Percentiles rank a stretch among this genome's conserved stretches.
phyloP scores from a whole-genome alignment of 2,113 vertebrate species.

The Otus sunia region DNA sequence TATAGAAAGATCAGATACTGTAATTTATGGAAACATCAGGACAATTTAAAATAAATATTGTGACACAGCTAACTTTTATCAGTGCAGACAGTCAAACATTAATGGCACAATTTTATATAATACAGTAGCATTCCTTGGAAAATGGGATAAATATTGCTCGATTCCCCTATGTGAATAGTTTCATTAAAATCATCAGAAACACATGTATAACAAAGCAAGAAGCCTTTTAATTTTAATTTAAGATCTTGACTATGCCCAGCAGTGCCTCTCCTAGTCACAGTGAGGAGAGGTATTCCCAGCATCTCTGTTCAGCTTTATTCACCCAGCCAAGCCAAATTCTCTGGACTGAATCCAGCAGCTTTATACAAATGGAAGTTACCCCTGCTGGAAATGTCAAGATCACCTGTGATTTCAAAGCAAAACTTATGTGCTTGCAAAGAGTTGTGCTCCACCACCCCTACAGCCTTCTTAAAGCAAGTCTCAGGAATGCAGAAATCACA shows the following conservation, averaged over 20 bases:
- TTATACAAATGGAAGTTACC: not conserved
- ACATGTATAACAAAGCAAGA: not conserved
- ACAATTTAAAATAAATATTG: not conserved
- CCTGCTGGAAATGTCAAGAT: slow-evolving; percentile 7
- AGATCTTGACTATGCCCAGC: not conserved
- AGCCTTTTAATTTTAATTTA: not conserved
- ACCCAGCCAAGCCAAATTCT: not conserved
- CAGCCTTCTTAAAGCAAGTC: not conserved
- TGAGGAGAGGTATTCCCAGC: not conserved
- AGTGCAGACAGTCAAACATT: not conserved
- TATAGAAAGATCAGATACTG: not conserved
- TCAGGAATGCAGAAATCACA: not conserved
- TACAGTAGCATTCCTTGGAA: not conserved
- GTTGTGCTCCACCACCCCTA: not conserved
- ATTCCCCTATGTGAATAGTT: not conserved
- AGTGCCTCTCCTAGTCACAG: not conserved
- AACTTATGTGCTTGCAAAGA: not conserved
- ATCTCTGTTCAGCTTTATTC: not conserved
- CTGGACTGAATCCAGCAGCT: not conserved
- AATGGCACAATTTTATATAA: not conserved
- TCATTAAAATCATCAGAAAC: not conserved
- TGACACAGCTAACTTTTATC: not conserved
- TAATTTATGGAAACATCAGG: not conserved
- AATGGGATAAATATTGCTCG: not conserved
- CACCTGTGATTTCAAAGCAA: slow-evolving; percentile 17